Base-by-base conservation (phyloP, 2,797 vertebrate species). In the Gambusia yucatana region DNA sequence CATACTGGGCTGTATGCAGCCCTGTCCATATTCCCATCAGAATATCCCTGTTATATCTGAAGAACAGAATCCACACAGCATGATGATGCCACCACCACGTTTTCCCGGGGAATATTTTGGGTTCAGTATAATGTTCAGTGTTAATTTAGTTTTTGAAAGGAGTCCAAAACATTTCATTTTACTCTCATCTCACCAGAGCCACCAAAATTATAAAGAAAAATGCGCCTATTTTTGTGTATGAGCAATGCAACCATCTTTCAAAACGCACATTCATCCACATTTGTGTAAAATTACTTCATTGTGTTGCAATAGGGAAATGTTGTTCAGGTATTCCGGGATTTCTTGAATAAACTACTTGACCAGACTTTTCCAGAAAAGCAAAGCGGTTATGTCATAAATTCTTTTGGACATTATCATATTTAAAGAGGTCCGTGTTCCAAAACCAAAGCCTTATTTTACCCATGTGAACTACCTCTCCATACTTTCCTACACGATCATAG, bases 401-500 rank as follows among this genome's bases (percentile, higher is more conserved):
- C 75, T 48, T 61, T 33, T 47, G 43, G 73, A 79, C 55, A 65
- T 43, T 75, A 79, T 85, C 82, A 83, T 44, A 80, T 81, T 77
- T 78, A 78, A 84, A 86, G 82, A 76, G 14, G 86, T 77, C 77
- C 14, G 79, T 82, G 87, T 89, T 86, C 78, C 82, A 43, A 52
- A 28, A 85, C 46, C 69, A 83, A 63, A 79, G 82, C 59, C 41
- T 78, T 2, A 82, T 84, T 87, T 91, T 82, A 77, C 83, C 36
- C 13, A 47, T 79, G 36, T 79, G 77, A 75, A 65, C 80, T 77
- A 41, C 79, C 65, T 61, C 69, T 76, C 48, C 70, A 65, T 67
- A 46, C 77, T 89, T 93, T 91, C 92, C 91, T 91, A 89, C 86
- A 83, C 83, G 82, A 83, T 71, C 20, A 44, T 81, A 79, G 61